Percentiles rank a stretch among this genome's conserved stretches.
phyloP scores from a whole-genome alignment of 2,113 vertebrate species.

The Phalacrocorax pelagicus region DNA sequence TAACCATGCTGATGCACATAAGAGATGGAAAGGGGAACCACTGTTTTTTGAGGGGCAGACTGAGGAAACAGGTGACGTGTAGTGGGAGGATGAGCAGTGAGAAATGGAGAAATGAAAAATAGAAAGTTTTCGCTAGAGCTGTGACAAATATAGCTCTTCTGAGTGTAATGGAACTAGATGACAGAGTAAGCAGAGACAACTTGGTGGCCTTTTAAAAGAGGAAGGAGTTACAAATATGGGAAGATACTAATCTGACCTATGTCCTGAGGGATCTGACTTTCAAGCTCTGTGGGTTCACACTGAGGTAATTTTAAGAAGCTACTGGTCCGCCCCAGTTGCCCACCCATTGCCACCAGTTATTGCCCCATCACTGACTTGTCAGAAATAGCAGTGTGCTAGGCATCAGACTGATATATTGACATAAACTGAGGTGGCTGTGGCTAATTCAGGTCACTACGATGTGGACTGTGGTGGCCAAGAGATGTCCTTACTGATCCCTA shows the following conservation, averaged over 20 bases:
- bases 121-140: slow-evolving; percentile 16
- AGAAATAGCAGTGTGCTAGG: not conserved
- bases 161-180: not conserved
- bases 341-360: not conserved
- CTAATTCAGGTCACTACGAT: not conserved
- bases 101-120: slow-evolving; percentile 68
- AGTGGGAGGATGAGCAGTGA: slow-evolving; percentile 25
- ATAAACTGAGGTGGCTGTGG: not conserved
- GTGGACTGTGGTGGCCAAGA: not conserved
- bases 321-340: not conserved
- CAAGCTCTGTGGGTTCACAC: not conserved
- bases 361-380: not conserved
- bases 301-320: not conserved
- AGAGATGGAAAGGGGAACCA: slow-evolving; percentile 58
- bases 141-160: not conserved
- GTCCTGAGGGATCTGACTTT: not conserved
- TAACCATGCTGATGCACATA: not conserved
- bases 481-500: not conserved
- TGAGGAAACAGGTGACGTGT: slow-evolving; percentile 18
- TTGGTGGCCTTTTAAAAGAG: slow-evolving; percentile 8
- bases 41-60: slow-evolving; percentile 44
- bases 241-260: not conserved
- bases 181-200: not conserved
- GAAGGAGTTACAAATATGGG: not conserved
- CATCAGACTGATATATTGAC: not conserved